Evolutionary conservation across 2,113 vertebrate species (phyloP).

Genomic region (Mustela lutreola): DNA sequence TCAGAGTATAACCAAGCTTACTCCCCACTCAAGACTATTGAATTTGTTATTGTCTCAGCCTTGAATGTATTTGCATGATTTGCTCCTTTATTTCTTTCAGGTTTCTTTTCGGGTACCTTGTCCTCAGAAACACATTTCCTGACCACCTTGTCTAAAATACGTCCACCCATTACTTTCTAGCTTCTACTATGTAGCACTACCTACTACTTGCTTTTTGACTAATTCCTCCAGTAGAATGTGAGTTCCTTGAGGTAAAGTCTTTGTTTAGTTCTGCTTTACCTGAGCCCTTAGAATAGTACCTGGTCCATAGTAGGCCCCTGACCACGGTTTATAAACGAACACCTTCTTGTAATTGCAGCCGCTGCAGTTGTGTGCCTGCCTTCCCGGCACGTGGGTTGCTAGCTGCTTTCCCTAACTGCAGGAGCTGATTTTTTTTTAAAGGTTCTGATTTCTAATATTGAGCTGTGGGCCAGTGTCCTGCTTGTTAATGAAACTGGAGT

Average conservation of each 20-base stretch:
- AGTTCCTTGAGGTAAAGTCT: neutral
- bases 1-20: neutral
- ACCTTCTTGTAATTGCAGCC: slow-evolving; percentile 37
- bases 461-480: slow-evolving; percentile 72
- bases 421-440: slow-evolving; percentile 10
- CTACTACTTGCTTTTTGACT: slow-evolving; percentile 15
- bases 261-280: slow-evolving; percentile 9
- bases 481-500: slow-evolving; percentile 74
- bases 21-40: neutral
- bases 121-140: slow-evolving; percentile 42
- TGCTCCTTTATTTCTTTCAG: neutral
- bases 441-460: slow-evolving; percentile 77
- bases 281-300: neutral
- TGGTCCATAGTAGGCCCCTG: neutral
- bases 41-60: neutral
- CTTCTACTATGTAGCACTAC: neutral
- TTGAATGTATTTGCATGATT: neutral
- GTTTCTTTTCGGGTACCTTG: slow-evolving; percentile 41
- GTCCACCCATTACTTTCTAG: neutral
- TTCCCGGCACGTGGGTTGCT: slow-evolving; percentile 24
- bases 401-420: slow-evolving; percentile 65
- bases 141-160: neutral
- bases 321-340: neutral
- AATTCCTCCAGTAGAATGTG: neutral
- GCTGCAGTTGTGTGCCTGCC: neutral